phyloP scores from a whole-genome alignment of 1,140 invertebrate genomes.

The Caenorhabditis briggsae region DNA sequence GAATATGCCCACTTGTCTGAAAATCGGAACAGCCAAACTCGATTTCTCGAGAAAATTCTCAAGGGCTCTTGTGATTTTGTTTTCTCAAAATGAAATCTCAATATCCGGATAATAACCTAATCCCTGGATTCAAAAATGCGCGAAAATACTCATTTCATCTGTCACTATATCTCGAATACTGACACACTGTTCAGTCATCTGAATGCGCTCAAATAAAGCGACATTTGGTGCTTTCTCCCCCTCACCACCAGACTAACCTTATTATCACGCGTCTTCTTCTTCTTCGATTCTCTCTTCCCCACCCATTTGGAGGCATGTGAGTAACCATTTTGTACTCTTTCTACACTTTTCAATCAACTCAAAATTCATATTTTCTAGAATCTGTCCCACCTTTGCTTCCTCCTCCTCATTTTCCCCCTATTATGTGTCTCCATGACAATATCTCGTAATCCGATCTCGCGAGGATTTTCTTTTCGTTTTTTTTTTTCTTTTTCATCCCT shows the following conservation, averaged over 20 bases:
- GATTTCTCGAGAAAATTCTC: too few relatives aligned
- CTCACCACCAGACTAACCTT: slow-evolving; percentile 19
- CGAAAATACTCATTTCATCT: background rate
- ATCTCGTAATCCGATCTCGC: slow-evolving; percentile 30
- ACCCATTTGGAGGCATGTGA: slow-evolving; percentile 8
- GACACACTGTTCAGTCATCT: background rate
- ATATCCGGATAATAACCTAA: too few relatives aligned
- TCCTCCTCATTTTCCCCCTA: background rate
- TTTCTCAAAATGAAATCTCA: too few relatives aligned
- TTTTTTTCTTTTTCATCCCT: background rate
- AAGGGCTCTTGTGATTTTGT: too few relatives aligned
- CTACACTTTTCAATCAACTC: slow-evolving; percentile 10
- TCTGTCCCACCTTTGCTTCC: background rate
- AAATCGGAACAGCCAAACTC: too few relatives aligned
- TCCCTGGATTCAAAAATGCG: background rate
- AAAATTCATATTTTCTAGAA: slow-evolving; percentile 21
- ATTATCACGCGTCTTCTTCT: slow-evolving; percentile 21
- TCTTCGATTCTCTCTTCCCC: background rate
- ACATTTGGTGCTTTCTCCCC: background rate
- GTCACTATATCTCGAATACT: background rate
- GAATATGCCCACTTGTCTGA: too few relatives aligned
- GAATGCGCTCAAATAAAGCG: slow-evolving; percentile 23
- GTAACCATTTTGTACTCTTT: slow-evolving; percentile 17
- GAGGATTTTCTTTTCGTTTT: background rate
- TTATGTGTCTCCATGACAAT: slow-evolving; percentile 15